Evolutionary conservation across 2,797 vertebrate genomes (phyloP).

Genomic region (Liparis tanakae): DNA sequence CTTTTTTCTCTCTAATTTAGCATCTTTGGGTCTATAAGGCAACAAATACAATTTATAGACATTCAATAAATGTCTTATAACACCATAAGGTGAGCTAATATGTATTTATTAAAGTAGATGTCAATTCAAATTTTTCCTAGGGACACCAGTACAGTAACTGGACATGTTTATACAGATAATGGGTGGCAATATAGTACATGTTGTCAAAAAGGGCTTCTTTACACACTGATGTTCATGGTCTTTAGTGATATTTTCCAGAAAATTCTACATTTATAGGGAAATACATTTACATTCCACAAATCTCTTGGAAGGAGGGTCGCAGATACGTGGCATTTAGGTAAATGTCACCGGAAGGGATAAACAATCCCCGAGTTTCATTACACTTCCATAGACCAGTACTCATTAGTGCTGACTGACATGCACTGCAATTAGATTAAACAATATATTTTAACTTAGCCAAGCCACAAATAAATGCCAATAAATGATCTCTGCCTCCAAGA

Average conservation of each 20-base stretch:
- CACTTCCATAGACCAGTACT: slow-evolving; percentile 61
- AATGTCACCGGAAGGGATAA: slow-evolving; percentile 83
- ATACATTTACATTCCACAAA: slow-evolving; percentile 74
- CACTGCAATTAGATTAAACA: slow-evolving; percentile 70
- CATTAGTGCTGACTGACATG: slow-evolving; percentile 80
- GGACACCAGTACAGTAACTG: not conserved
- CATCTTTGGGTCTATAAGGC: not conserved
- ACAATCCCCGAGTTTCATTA: slow-evolving; percentile 68
- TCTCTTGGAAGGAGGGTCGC: slow-evolving; percentile 56
- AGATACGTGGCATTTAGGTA: slow-evolving; percentile 84
- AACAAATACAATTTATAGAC: not conserved
- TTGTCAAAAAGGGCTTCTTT: not conserved
- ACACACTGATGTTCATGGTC: slow-evolving; percentile 10
- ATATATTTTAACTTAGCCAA: slow-evolving; percentile 67
- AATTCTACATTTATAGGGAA: slow-evolving; percentile 74
- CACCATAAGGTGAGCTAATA: not conserved
- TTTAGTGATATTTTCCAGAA: slow-evolving; percentile 80
- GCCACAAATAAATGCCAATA: slow-evolving; percentile 73
- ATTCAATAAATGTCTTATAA: not conserved
- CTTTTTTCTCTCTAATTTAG: not conserved
- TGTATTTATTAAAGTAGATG: not conserved
- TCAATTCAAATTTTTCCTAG: not conserved
- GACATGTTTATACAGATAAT: not conserved
- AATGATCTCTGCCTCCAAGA: slow-evolving; percentile 67
- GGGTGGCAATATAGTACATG: slow-evolving; percentile 1